Evolutionary conservation across 2,797 vertebrate genomes (phyloP).

Genomic region (Emys orbicularis): DNA sequence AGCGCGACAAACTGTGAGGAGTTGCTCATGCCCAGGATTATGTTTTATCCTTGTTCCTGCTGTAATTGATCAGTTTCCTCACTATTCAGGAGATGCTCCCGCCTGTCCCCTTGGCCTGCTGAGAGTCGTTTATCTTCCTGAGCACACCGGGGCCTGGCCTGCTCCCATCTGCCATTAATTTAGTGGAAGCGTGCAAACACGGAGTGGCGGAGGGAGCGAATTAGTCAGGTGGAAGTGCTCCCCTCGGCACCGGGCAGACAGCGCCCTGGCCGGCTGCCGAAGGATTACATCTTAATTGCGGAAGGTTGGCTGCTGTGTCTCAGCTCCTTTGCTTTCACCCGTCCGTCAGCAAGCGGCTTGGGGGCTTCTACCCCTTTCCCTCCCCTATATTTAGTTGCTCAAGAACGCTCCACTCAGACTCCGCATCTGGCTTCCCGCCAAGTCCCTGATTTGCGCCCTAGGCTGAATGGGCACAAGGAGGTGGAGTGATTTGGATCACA

Average conservation of each 20-base stretch:
- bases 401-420: not conserved
- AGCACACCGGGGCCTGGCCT: not conserved
- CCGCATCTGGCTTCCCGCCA: not conserved
- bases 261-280: not conserved
- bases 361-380: not conserved
- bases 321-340: not conserved
- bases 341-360: not conserved
- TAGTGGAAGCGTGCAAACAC: not conserved
- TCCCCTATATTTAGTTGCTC: not conserved
- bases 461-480: not conserved
- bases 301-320: fast-evolving
- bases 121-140: not conserved
- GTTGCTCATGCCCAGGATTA: fast-evolving
- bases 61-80: fast-evolving
- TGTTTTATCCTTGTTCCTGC: fast-evolving
- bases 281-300: fast-evolving
- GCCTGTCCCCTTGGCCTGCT: fast-evolving
- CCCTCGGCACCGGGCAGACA: fast-evolving
- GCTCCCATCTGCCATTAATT: not conserved
- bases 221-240: not conserved
- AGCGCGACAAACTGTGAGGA: not conserved
- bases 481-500: not conserved
- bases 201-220: fast-evolving
- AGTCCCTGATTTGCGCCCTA: not conserved
- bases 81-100: not conserved